Evolutionary conservation across 2,797 vertebrate genomes (phyloP), one percentile per base, ranked within the genome.

Genomic region (Sebastes trivittatus): DNA sequence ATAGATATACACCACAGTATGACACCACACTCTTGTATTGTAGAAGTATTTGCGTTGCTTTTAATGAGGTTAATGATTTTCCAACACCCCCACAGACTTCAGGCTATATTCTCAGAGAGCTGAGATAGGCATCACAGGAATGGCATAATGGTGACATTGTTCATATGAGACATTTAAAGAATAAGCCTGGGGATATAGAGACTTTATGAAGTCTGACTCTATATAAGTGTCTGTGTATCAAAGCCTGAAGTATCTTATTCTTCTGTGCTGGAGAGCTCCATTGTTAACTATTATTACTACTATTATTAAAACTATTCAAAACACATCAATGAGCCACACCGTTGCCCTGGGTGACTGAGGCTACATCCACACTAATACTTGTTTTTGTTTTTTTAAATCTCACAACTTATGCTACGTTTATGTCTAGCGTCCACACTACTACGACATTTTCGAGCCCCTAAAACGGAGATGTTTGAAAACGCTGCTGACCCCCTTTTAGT

Each of bases 11-110:
- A 49, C 55, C 20, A 61, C 4, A 52, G 46, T 42, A 5, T 13
- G 3, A 62, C 25, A 23, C 16, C 68, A 29, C 20, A 7, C 11
- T 66, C 22, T 49, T n/a, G 4, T 55, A 34, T 58, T 20, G 23
- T 2, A 7, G 54, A 74, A 56, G 52, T 11, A 27, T 64, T 46
- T 60, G 20, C n/a, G 29, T 25, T 56, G 18, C 30, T 62, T 61
- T 76, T 68, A 71, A 63, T 76, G 73, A 76, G 60, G 78, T 88
- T 82, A 89, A 83, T 83, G 68, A 75, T 78, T 78, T 77, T 38
- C 52, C 16, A 22, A 55, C 22, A 1, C 22, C 78, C 75, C 66
- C 61, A 5, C 79, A 74, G 82, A 82, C 87, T 23, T 59, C 61
- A 77, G 82, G 85, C 77, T 30, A 27, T 23, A n/a, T 10, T 80